Base-by-base conservation (phyloP, 2,888 invertebrate genomes). In the Lasioglossum malachurum region DNA sequence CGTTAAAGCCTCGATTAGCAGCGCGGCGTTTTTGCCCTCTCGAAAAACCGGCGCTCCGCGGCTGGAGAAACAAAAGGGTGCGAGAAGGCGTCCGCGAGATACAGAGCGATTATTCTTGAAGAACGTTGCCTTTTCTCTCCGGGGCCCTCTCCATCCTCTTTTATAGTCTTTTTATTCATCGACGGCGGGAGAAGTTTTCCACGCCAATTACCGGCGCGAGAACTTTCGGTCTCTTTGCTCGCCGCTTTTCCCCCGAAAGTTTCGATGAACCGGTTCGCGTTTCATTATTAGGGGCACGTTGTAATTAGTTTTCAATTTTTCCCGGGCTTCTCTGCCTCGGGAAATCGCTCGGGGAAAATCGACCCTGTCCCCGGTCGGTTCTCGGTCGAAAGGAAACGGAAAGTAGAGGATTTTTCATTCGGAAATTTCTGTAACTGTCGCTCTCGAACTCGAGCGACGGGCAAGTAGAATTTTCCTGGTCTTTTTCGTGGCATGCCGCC, bases 1-100 rank as follows among this genome's bases (percentile, higher is more conserved):
- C 86, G 87, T 88, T 89, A 88, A 87, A 86, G 80, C 78, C 86
- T 89, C 88, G 87, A 88, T 90, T 89, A 89, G 81, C 81, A 49
- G 78, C 79, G 83, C 73, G 0, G 23, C 53, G 79, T 88, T 84
- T 84, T 83, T 84, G 74, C 64, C 35, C 35, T 38, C 46, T 80
- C 75, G 74, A 82, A 87, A 82, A 78, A 60, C 71, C 64, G 53
- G 57, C 69, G 49, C 78, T 75, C 74, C 71, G 49, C 14, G 73
- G 57, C 14, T 64, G 71, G 60, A 85, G 75, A 86, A 83, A 84
- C 73, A 87, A 87, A 82, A 49, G 72, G 78, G 76, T 60, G 80
- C 67, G 76, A 83, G 86, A 83, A 83, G 71, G 12, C 72, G 78
- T 73, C 71, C 38, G 60, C 80, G 75, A 83, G 86, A 46, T 71